Conservation (phyloP, 2,797 vertebrate species). For the Gallinago nigripennis region DNA sequence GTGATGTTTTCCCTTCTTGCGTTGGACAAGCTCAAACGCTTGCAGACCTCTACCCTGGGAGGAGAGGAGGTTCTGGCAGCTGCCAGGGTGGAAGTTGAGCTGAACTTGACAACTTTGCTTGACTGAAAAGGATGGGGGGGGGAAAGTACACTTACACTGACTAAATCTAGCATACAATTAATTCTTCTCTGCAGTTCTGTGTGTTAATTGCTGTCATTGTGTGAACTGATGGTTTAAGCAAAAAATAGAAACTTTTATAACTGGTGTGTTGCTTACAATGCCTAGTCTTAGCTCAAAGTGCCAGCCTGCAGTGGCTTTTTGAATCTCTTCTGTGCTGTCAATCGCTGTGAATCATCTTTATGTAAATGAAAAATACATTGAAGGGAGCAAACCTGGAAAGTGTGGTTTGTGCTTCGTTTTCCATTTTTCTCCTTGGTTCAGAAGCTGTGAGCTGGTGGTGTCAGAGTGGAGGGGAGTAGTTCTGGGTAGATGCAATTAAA, state of each 20-base stretch:
- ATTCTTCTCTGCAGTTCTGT: conserved; percentile 38
- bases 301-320: conserved; percentile 32
- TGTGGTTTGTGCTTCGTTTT: neutral
- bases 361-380: neutral
- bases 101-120: conserved; percentile 6
- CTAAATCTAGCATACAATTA: conserved; percentile 59
- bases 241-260: conserved; percentile 59
- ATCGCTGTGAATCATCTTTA: conserved; percentile 19
- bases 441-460: neutral
- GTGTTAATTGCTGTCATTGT: conserved; percentile 68
- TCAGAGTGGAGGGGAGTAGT: neutral
- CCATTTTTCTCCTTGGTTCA: neutral
- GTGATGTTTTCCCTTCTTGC: neutral
- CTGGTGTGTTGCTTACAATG: conserved; percentile 44
- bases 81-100: neutral
- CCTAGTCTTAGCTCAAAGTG: neutral
- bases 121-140: neutral
- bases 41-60: neutral
- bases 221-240: conserved; percentile 43
- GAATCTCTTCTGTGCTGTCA: conserved; percentile 35
- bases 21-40: neutral
- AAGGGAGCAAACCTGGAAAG: neutral
- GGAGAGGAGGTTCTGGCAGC: neutral
- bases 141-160: neutral
- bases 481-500: neutral